Evolutionary conservation across 2,113 vertebrate species (phyloP), one percentile per base, ranked within the genome.

Genomic region (Arizona elegans): DNA sequence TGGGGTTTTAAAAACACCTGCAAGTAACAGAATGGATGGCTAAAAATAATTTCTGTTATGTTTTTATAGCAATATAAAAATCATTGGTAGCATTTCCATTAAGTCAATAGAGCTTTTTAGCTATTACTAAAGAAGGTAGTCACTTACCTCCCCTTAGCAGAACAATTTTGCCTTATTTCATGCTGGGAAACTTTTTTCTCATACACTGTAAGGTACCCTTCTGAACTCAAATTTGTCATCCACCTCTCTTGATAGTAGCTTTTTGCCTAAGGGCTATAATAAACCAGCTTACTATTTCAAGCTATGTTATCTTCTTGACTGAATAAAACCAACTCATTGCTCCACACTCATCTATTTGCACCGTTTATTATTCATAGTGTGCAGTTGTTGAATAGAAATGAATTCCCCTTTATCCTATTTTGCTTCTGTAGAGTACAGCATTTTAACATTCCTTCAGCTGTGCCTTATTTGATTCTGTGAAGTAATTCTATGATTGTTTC

Each of bases 381-480:
- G 15, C 0, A 8, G 15, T 81, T 95, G 87, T 94, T 91, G 94
- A 62, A 92, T 87, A 81, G 75, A 97, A 96, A 95, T 81, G 0
- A 91, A 93, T 92, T 96, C 26, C 19, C 0, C 17, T 95, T 93
- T 87, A 54, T 92, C 95, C 93, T 94, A 75, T 96, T 91, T 92
- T 85, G 12, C 8, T 92, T 92, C 91, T 21, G 29, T 13, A 89
- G 55, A 5, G n/a, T 91, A 90, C 88, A 58, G 87, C 54, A 92
- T 43, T 91, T 92, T 91, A 89, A 94, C 86, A 93, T 94, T 92
- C 90, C 87, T 95, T 90, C 89, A 93, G 90, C 94, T 91, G 92
- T 89, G 86, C 54, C 88, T 92, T 94, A 90, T 93, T 96, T 94
- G 87, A 94, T 95, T 94, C 90, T 47, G 65, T 58, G 93, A 95